Percentiles rank a stretch among this genome's conserved stretches.
Conservation (phyloP, 2,888 invertebrate genomes). For the Adineta ricciae region DNA sequence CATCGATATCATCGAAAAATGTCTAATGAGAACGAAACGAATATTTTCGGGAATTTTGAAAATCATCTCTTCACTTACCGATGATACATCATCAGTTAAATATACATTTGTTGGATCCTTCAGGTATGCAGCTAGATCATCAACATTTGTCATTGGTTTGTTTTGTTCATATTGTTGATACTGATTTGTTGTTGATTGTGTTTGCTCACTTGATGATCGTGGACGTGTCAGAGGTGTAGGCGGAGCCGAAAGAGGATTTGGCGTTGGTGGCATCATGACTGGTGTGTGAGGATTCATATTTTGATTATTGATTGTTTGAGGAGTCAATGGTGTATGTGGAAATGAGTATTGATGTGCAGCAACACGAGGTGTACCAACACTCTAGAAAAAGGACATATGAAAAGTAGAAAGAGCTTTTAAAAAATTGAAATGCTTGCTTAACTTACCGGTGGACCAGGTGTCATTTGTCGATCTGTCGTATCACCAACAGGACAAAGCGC, state of each 20-base stretch:
- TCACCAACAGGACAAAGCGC: neutral
- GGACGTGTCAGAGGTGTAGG: neutral
- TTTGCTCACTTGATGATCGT: neutral
- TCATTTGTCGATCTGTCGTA: neutral
- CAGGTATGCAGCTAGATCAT: neutral
- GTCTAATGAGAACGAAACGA: neutral
- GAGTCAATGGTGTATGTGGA: conserved; percentile 1
- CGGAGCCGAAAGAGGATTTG: neutral
- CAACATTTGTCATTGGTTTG: neutral
- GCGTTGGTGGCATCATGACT: conserved; percentile 5
- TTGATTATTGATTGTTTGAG: conserved; percentile 1
- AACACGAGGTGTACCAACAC: neutral
- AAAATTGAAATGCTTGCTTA: neutral
- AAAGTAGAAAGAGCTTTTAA: neutral
- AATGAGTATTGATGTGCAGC: neutral
- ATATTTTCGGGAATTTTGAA: neutral
- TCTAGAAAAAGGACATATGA: neutral
- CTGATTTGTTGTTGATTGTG: neutral
- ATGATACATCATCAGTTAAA: conserved; percentile 15
- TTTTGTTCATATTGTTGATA: conserved; percentile 12
- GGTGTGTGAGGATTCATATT: neutral
- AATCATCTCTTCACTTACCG: neutral
- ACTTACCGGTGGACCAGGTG: neutral
- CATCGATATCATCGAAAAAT: neutral
- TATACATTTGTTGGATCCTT: neutral